These are phyloP conservation scores for Paelopatides confundens DNA, from an alignment of 53 echinoderm and acorn worm species.

Conservation along the genomic window DNA sequence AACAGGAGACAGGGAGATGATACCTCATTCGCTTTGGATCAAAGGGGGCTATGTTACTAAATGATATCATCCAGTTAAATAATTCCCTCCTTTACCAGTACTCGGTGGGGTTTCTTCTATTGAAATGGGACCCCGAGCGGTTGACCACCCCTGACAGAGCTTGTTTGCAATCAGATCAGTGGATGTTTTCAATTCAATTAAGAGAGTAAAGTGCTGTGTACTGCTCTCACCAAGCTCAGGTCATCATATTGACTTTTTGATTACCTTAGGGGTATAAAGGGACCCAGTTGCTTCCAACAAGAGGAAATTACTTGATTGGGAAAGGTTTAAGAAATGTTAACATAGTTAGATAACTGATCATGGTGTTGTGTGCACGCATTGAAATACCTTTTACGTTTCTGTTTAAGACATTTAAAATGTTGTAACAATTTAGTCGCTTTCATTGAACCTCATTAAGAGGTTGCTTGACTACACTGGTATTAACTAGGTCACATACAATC, in stretches of 20 bases:
- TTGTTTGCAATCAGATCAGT: background rate
- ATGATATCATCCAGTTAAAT: conserved; percentile 4
- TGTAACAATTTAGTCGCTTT: background rate
- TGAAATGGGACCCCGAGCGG: conserved; percentile 7
- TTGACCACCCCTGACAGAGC: conserved; percentile 45
- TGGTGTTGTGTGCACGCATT: background rate
- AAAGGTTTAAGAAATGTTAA: background rate
- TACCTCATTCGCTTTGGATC: background rate
- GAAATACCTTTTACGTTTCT: background rate
- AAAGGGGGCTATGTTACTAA: conserved; percentile 22
- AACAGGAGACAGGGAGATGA: conserved; percentile 27
- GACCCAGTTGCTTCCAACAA: background rate
- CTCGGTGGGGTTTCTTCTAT: conserved; percentile 5
- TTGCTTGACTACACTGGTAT: background rate
- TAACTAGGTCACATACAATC: background rate
- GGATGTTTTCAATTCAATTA: conserved; percentile 47
- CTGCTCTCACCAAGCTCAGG: too few species aligned
- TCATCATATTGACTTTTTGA: background rate
- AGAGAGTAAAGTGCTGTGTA: conserved; percentile 17
- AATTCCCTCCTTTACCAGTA: background rate
- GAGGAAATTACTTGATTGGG: background rate
- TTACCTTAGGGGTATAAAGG: background rate
- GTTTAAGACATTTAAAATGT: background rate
- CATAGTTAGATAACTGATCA: background rate
- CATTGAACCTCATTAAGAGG: background rate